These are phyloP conservation scores for Chouioia cunea DNA, from an alignment of 2,888 invertebrate species.

Conservation along the genomic window DNA sequence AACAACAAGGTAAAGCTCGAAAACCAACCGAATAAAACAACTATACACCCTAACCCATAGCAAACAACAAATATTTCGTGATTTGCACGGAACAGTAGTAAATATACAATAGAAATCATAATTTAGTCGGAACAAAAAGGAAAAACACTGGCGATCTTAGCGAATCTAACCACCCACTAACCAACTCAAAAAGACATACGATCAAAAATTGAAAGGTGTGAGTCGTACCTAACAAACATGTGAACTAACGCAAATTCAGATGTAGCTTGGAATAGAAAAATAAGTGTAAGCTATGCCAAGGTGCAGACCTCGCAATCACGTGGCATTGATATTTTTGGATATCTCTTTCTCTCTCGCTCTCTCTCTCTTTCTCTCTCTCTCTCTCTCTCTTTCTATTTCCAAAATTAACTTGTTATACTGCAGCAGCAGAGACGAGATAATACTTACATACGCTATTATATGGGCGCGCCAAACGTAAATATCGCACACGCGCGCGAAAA, in stretches of 20 bases:
- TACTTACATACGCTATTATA: neutral
- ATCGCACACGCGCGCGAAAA: slow-evolving; percentile 12
- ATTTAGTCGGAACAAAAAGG: slow-evolving; percentile 10
- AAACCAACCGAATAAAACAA: too few relatives aligned
- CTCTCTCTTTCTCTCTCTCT: slow-evolving; percentile 21
- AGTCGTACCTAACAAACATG: slow-evolving; percentile 33
- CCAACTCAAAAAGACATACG: neutral
- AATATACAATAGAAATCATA: too few relatives aligned
- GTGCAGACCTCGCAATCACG: slow-evolving; percentile 27
- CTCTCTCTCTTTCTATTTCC: slow-evolving; percentile 9
- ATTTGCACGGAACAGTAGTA: too few relatives aligned
- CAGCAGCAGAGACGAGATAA: neutral
- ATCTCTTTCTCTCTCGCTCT: slow-evolving; percentile 13
- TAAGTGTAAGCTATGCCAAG: neutral
- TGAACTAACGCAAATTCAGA: neutral
- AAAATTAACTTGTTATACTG: slow-evolving; percentile 37
- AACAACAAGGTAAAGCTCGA: too few relatives aligned
- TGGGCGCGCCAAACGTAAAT: slow-evolving; percentile 40
- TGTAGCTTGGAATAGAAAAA: neutral
- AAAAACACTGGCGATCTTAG: slow-evolving; percentile 9
- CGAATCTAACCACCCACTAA: neutral
- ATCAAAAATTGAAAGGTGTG: slow-evolving; percentile 28
- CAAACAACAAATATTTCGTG: too few relatives aligned
- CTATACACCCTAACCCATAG: too few relatives aligned
- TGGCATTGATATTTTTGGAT: slow-evolving; percentile 43